Conservation (phyloP, 2,797 vertebrate species). For the Anguilla pacifica region DNA sequence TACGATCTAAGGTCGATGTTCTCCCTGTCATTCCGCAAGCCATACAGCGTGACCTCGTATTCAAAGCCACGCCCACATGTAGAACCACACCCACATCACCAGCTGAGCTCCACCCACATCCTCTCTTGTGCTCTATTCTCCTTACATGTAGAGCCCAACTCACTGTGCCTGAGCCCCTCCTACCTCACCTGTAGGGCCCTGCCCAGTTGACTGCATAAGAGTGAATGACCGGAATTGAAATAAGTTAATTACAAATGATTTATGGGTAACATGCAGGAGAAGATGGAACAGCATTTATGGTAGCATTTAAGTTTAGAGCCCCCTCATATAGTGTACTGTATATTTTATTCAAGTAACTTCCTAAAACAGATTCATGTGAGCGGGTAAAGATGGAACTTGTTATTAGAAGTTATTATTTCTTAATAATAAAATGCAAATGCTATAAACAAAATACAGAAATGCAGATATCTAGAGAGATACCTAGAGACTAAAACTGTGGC, state of each 20-base stretch:
- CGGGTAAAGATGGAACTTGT: not conserved
- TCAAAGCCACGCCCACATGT: not conserved
- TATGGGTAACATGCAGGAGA: not conserved
- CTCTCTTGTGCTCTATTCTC: not conserved
- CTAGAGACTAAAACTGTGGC: not conserved
- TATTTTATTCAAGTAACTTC: not conserved
- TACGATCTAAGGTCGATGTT: not conserved
- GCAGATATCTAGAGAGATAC: not conserved
- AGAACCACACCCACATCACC: not conserved
- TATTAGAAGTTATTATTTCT: not conserved
- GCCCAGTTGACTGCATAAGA: not conserved
- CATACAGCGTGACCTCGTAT: not conserved
- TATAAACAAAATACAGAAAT: not conserved
- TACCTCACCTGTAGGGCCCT: not conserved
- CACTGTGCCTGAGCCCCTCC: not conserved
- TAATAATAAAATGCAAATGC: not conserved
- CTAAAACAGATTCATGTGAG: not conserved
- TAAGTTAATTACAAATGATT: not conserved
- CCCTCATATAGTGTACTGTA: not conserved
- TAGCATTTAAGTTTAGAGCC: not conserved
- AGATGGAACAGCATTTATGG: not conserved
- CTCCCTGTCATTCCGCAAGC: not conserved
- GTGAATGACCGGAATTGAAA: no score
- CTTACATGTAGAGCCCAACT: not conserved
- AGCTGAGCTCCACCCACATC: not conserved